phyloP scores from a whole-genome alignment of 2,797 vertebrate species.

The Taeniopygia guttata region DNA sequence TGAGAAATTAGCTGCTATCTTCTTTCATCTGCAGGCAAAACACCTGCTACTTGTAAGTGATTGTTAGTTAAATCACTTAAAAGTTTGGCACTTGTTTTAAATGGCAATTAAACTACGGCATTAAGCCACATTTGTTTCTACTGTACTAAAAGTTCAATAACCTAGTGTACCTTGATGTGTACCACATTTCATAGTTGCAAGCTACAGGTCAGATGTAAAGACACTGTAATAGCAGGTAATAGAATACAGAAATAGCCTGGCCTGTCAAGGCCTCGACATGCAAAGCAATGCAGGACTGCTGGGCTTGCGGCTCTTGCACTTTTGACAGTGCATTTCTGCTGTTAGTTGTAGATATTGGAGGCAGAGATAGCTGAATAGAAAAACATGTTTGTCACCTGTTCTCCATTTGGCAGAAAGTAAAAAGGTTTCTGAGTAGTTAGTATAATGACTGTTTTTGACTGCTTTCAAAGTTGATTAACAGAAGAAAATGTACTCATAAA shows the following conservation, averaged over 20 bases:
- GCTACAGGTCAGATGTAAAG: slow-evolving; percentile 46
- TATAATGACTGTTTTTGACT: background rate
- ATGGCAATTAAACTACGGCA: slow-evolving; percentile 35
- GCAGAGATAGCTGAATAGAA: background rate
- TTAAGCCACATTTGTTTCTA: slow-evolving; percentile 41
- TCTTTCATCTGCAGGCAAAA: slow-evolving; percentile 41
- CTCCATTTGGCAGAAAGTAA: background rate
- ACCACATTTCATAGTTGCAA: slow-evolving; percentile 26
- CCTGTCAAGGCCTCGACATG: background rate
- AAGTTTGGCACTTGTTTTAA: slow-evolving; percentile 33
- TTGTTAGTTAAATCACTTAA: slow-evolving; percentile 26
- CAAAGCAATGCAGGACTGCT: background rate
- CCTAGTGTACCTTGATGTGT: slow-evolving; percentile 17
- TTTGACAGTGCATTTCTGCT: background rate
- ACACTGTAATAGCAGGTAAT: slow-evolving; percentile 42
- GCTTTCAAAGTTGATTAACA: background rate
- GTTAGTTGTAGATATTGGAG: background rate
- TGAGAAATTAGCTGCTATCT: slow-evolving; percentile 20
- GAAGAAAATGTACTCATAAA: background rate
- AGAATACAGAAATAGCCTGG: slow-evolving; percentile 24
- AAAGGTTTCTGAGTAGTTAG: background rate
- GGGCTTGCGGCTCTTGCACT: background rate
- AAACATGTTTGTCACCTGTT: background rate
- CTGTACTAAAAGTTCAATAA: slow-evolving; percentile 42
- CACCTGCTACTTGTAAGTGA: slow-evolving; percentile 38